Conservation (phyloP, 37 sponge, comb jelly and placozoan genomes). For the Petrosia ficiformis region DNA sequence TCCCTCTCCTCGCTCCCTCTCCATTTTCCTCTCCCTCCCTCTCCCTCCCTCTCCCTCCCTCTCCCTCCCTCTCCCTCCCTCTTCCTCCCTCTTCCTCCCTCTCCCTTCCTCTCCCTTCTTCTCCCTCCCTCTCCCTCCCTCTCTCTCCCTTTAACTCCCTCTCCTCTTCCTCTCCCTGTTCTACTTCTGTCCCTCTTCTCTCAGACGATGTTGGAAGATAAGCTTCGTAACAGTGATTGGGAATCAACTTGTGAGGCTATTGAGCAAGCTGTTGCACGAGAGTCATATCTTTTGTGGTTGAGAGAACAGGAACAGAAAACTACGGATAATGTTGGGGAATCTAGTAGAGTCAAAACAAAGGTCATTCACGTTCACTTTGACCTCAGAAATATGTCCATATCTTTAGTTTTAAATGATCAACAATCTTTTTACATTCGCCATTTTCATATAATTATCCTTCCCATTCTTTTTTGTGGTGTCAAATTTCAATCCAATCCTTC, state of each 20-base stretch:
- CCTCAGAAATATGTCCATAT: too few relatives aligned
- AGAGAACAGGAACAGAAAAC: constrained; percentile 58
- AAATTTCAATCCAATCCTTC: too few relatives aligned
- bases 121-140: constrained; percentile 22
- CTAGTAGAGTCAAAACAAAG: background rate
- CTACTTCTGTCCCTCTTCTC: constrained; percentile 8
- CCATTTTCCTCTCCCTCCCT: constrained; percentile 18
- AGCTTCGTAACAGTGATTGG: constrained; percentile 71
- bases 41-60: constrained; percentile 41
- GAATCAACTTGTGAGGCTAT: constrained; percentile 85
- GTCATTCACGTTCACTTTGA: too few relatives aligned
- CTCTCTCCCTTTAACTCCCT: constrained; percentile 14
- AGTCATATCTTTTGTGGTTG: constrained; percentile 89
- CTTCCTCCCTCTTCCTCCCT: constrained; percentile 23
- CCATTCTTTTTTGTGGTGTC: too few relatives aligned
- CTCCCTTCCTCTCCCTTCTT: background rate
- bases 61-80: constrained; percentile 32
- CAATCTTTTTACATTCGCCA: too few relatives aligned
- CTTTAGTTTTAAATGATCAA: too few relatives aligned
- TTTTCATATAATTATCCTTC: too few relatives aligned
- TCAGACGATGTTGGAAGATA: constrained; percentile 86
- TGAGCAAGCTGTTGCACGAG: constrained; percentile 89
- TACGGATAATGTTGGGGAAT: too few relatives aligned
- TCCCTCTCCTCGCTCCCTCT: constrained; percentile 21
- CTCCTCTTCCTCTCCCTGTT: too few relatives aligned